Conservation (phyloP, 1,140 invertebrate species). For the Eupristina koningsbergeri region DNA sequence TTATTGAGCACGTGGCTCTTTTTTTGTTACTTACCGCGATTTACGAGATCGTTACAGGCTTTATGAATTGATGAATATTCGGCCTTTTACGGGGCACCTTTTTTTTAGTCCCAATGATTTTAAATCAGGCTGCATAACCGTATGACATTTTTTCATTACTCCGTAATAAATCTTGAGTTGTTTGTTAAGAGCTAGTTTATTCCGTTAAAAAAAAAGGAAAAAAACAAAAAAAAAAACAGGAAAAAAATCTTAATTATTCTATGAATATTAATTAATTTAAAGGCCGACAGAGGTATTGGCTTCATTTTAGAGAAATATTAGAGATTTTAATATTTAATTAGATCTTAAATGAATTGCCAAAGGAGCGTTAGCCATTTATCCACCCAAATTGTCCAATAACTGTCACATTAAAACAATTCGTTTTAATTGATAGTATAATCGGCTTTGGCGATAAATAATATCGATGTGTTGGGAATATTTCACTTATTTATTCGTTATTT, state of each 20-base stretch:
- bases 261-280: too few species aligned
- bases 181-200: neutral
- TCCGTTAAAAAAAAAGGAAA: too few species aligned
- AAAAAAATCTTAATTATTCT: too few species aligned
- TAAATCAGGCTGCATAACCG: neutral
- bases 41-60: conserved; percentile 11
- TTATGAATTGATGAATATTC: conserved; percentile 12
- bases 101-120: neutral
- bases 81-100: neutral
- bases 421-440: neutral
- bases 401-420: neutral
- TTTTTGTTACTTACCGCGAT: neutral
- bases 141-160: neutral
- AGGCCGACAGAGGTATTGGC: neutral
- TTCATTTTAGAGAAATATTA: neutral
- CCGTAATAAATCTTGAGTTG: neutral
- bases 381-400: neutral
- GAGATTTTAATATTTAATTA: neutral
- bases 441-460: too few species aligned
- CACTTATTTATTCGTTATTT: too few species aligned
- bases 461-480: neutral
- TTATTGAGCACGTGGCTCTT: conserved; percentile 1
- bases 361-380: neutral
- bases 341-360: too few species aligned
- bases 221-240: too few species aligned